Evolutionary conservation across 2,797 vertebrate species (phyloP).

Genomic region (Gallirallus australis): DNA sequence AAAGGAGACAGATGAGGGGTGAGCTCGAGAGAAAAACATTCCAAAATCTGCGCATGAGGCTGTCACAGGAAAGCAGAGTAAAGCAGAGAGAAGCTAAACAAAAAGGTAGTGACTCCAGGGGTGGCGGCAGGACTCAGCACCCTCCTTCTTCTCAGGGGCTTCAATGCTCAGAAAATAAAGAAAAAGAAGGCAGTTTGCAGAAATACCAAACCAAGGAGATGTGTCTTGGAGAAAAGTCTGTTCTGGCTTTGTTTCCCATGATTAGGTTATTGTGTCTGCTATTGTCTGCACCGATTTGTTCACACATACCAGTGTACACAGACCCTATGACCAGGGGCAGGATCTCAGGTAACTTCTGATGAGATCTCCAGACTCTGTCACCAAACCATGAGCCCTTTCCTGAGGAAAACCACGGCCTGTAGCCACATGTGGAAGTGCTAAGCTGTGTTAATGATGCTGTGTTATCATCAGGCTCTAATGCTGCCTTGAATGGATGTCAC

Average conservation of each 20-base stretch:
- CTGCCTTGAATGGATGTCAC: constrained; percentile 54
- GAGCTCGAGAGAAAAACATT: constrained; percentile 32
- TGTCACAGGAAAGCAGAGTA: neutral
- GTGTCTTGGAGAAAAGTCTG: neutral
- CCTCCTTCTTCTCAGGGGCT: neutral
- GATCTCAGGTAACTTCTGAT: neutral
- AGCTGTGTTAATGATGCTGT: constrained; percentile 49
- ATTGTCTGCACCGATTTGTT: neutral
- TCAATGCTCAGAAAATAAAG: neutral
- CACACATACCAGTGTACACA: accelerated
- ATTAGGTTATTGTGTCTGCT: neutral
- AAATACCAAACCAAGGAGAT: neutral
- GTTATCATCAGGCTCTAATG: constrained; percentile 47
- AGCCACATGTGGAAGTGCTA: neutral
- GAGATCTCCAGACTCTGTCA: neutral
- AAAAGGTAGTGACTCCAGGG: neutral
- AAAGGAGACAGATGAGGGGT: constrained; percentile 21
- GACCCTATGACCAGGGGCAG: accelerated
- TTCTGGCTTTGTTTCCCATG: neutral
- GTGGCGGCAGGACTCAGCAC: neutral
- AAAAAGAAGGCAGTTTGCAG: neutral
- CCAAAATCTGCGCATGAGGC: neutral
- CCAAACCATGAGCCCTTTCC: accelerated
- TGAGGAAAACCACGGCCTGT: neutral
- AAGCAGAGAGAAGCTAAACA: neutral